Percentiles rank a stretch among this genome's conserved stretches.
phyloP scores from a whole-genome alignment of 2,113 vertebrate species.

The Neodon shergylaensis region DNA sequence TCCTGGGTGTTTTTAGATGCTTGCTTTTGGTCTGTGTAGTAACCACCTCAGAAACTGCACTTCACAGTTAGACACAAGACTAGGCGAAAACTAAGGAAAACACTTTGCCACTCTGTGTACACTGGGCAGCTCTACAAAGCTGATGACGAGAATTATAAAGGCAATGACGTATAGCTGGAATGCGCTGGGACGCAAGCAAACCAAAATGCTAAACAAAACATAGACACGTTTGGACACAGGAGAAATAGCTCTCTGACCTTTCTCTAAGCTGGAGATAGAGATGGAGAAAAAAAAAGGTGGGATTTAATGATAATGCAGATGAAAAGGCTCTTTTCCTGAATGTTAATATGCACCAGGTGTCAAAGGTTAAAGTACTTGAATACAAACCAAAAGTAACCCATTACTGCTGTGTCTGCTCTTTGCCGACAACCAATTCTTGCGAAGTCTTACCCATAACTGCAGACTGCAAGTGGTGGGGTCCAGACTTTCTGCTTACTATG shows the following conservation, averaged over 20 bases:
- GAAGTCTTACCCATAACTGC: not conserved
- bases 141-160: not conserved
- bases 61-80: conserved; percentile 47
- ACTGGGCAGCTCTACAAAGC: not conserved
- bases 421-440: not conserved
- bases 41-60: conserved; percentile 50
- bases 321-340: not conserved
- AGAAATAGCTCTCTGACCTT: not conserved
- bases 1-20: conserved; percentile 44
- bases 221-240: not conserved
- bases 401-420: not conserved
- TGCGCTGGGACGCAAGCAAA: not conserved
- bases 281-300: not conserved
- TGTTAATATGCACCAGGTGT: not conserved
- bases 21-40: not conserved
- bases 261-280: not conserved
- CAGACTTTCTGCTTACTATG: not conserved
- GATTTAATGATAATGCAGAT: not conserved
- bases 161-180: not conserved
- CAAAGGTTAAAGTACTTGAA: not conserved
- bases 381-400: not conserved
- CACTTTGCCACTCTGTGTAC: not conserved
- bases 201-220: not conserved
- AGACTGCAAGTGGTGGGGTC: not conserved
- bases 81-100: not conserved